Percentiles rank a stretch among this genome's conserved stretches.
Evolutionary conservation across 92 coral and sea anemone species (phyloP).

Genomic region (Scolanthus callimorphus): DNA sequence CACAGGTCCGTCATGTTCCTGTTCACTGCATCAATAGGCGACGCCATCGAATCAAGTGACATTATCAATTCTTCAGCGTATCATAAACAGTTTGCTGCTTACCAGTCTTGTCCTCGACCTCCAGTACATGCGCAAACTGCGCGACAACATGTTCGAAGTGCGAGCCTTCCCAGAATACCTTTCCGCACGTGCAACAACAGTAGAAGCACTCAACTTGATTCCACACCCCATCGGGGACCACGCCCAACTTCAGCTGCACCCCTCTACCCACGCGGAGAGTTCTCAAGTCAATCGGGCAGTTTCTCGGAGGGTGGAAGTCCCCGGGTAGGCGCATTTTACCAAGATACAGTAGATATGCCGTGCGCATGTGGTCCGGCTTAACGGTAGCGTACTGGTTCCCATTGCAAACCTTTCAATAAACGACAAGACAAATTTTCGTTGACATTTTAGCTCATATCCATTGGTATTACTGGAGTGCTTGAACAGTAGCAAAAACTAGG

Average conservation of each 20-base stretch:
- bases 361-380: conserved; percentile 54
- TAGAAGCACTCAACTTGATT: conserved; percentile 63
- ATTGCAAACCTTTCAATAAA: conserved; percentile 68
- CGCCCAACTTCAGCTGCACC: conserved; percentile 66
- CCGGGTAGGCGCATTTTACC: conserved; percentile 34
- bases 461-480: too few relatives aligned
- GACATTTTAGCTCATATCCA: too few relatives aligned
- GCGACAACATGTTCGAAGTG: conserved; percentile 74
- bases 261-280: conserved; percentile 61
- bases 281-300: conserved; percentile 58
- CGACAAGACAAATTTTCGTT: too few relatives aligned
- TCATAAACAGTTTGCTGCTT: too few relatives aligned
- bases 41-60: too few relatives aligned
- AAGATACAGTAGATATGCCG: conserved; percentile 50
- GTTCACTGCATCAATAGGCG: too few relatives aligned
- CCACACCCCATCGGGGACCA: conserved; percentile 64
- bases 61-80: too few relatives aligned
- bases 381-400: conserved; percentile 71
- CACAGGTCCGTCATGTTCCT: too few relatives aligned
- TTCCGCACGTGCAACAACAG: conserved; percentile 84
- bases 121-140: conserved; percentile 78
- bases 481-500: too few relatives aligned
- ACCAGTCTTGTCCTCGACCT: too few relatives aligned
- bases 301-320: conserved; percentile 19
- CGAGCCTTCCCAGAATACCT: conserved; percentile 97